Percentiles rank a stretch among this genome's conserved stretches.
Evolutionary conservation across 2,797 vertebrate species (phyloP).

Genomic region (Spea hammondii): DNA sequence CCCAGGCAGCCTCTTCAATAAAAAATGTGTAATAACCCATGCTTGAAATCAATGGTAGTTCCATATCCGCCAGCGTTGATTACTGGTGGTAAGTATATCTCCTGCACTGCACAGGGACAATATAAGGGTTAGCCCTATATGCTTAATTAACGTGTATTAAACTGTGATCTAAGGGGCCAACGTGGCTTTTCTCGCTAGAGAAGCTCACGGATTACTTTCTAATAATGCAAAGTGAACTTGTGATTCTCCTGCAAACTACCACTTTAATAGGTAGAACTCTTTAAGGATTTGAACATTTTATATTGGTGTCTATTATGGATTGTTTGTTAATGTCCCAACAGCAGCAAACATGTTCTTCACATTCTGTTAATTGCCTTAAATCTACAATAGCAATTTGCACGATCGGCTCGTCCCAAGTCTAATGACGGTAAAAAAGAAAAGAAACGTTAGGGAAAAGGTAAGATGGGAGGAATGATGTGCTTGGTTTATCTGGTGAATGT

Average conservation of each 20-base stretch:
- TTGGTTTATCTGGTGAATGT: neutral
- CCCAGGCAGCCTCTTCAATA: too few species aligned
- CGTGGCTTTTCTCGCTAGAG: neutral
- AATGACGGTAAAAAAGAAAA: constrained; percentile 75
- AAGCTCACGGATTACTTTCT: neutral
- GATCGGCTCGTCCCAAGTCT: constrained; percentile 91
- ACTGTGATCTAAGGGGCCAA: neutral
- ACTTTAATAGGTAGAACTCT: neutral
- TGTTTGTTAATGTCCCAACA: neutral
- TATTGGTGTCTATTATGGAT: neutral
- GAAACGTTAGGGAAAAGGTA: constrained; percentile 64
- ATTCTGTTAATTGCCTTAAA: constrained; percentile 70
- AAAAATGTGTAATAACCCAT: too few species aligned
- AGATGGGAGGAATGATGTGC: neutral
- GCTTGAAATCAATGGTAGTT: too few species aligned
- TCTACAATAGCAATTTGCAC: constrained; percentile 85
- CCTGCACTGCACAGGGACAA: too few species aligned
- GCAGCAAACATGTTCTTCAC: neutral
- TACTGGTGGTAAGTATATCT: too few species aligned
- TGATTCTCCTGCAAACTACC: too few species aligned
- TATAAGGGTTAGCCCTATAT: too few species aligned
- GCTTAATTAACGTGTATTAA: neutral
- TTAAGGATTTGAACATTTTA: too few species aligned
- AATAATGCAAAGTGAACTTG: neutral
- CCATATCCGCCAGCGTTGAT: too few species aligned